Evolutionary conservation across 2,888 invertebrate genomes (phyloP), one percentile per base, ranked within the genome.

Genomic region (Pharmacophagus antenor): DNA sequence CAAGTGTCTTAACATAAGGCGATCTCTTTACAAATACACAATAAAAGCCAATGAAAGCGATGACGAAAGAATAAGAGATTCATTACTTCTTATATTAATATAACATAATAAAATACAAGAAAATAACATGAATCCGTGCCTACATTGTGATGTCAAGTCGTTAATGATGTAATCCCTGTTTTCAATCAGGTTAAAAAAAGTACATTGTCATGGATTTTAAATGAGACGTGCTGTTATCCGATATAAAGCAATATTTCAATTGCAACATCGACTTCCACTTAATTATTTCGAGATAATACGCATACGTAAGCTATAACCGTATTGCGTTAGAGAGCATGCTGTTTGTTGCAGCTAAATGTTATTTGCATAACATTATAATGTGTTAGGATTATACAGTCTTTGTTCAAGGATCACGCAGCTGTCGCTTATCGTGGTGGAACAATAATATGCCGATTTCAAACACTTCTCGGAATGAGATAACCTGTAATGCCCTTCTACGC

Each of bases 371-470:
- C 79, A 60, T 76, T 81, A 78, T 74, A 72, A 84, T 75, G 69
- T 69, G 80, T 78, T 72, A 74, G 81, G 73, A 74, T 84, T 81
- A 81, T 79, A 80, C 68, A 31, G 72, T 80, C 88, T 88, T 88
- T 89, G 88, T 88, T 84, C 79, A 72, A 76, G 76, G 67, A 65
- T 73, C 76, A 78, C 71, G 83, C 88, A 89, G 88, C 88, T 88
- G 88, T 70, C 73, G 75, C 71, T 88, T 90, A 89, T 90, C 88
- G 82, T 70, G 52, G 64, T 68, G 70, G 69, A 80, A 81, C 80
- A 85, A 83, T 85, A 86, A 85, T 61, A 83, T 81, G 78, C 74
- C 70, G 76, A 83, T 84, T 85, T 81, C 79, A 83, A 84, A 84
- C 79, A 82, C 69, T 85, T 80, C 81, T 76, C 73, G 65, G 75